Base-by-base conservation (phyloP, 2,797 vertebrate species). In the Threskiornis aethiopicus region DNA sequence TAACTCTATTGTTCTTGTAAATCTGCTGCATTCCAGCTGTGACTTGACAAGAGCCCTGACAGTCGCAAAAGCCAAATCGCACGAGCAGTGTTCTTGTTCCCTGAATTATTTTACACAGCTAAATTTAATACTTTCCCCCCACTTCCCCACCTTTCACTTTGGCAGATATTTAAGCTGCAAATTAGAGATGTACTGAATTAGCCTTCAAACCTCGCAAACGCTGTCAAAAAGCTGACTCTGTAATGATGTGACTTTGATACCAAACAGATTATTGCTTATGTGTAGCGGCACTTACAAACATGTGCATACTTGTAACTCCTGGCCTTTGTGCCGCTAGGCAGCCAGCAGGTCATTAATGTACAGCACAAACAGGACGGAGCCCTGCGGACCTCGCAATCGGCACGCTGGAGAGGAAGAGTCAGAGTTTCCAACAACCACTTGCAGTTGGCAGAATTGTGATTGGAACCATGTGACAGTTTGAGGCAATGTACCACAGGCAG, bases 381-480 rank as follows among this genome's bases (percentile, higher is more conserved):
- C 87, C 88, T 0, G 6, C 3, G 57, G 81, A 97, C 91, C 90
- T 69, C 0, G 5, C 66, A 16, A 24, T 61, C 67, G 16, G 75
- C 81, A 4, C 8, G 52, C 85, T 4, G 26, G 93, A 94, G 96
- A 97, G 94, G 84, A 93, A 97, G 93, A 97, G 80, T 98, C 98
- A 98, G 96, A 98, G 79, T 98, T 98, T 98, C 98, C 98, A 98
- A 41, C 94, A 97, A 96, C 97, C 95, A 29, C 97, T 97, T 93
- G 95, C 97, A 96, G 96, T 51, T 98, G 98, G 98, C 98, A 98
- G 95, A 90, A 71, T 77, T 87, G 85, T 97, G 98, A 98, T 98
- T 98, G 95, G 97, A 98, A 97, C 97, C 98, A 97, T 98, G 98
- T 98, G 98, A 98, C 97, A 87, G 91, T 98, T 98, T 93, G 96